phyloP scores from a whole-genome alignment of 2,797 vertebrate genomes.

The Sebastes matsubarae region DNA sequence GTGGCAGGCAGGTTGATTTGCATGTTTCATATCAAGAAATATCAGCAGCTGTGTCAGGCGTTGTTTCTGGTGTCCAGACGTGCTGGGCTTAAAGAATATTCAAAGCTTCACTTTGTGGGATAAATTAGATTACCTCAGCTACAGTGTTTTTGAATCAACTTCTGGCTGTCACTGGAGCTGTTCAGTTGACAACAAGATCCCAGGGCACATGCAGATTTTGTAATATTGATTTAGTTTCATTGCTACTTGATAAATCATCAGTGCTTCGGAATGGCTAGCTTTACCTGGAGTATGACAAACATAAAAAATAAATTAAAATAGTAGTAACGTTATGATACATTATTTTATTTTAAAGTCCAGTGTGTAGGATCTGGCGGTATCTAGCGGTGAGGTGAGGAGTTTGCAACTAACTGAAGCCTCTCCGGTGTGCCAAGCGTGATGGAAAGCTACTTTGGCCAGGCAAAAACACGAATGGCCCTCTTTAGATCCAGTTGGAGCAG shows the following conservation, averaged over 20 bases:
- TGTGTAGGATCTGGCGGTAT: no score
- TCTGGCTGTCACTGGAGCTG: neutral
- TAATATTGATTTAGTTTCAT: neutral
- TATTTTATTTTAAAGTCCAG: neutral
- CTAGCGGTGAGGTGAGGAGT: no score
- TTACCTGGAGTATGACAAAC: neutral
- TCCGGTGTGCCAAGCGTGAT: no score
- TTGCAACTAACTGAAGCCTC: no score
- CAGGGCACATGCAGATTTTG: neutral
- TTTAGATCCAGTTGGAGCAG: no score
- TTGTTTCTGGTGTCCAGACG: neutral
- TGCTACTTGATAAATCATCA: neutral
- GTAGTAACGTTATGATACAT: neutral
- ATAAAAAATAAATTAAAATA: neutral
- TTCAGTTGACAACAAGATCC: neutral
- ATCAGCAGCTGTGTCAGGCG: neutral
- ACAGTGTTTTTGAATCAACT: neutral
- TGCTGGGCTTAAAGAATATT: neutral
- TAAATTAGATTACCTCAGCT: neutral
- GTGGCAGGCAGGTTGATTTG: slow-evolving; percentile 35
- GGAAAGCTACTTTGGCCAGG: fast-evolving
- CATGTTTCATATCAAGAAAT: slow-evolving; percentile 31
- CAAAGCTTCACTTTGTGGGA: neutral
- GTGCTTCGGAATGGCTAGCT: neutral
- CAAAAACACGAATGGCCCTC: fast-evolving